Evolutionary conservation across 2,797 vertebrate genomes (phyloP).

Genomic region (Paratrypauchen microcephalus): DNA sequence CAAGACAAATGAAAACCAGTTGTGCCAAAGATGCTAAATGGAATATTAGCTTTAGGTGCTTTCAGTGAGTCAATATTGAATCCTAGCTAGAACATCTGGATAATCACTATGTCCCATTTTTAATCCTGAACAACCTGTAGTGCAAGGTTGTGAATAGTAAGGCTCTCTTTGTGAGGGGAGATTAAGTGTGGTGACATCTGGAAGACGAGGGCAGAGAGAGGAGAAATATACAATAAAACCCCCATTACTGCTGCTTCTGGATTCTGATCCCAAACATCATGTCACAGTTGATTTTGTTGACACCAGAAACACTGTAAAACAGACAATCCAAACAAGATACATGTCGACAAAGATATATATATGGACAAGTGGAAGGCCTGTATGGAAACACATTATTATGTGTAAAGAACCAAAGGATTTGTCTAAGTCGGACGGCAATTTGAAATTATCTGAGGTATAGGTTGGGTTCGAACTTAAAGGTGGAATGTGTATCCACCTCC

Average conservation of each 20-base stretch:
- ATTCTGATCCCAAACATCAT: constrained; percentile 1
- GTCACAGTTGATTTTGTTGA: neutral
- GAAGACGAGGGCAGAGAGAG: constrained; percentile 15
- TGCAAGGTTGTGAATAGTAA: constrained; percentile 10
- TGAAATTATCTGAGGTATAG: too few species aligned
- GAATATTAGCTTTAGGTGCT: neutral
- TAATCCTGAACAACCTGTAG: constrained; percentile 30
- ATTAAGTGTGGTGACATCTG: constrained; percentile 51
- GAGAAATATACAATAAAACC: constrained; percentile 2
- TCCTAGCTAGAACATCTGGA: constrained; percentile 13
- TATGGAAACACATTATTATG: neutral
- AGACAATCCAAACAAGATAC: neutral
- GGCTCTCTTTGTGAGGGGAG: constrained; percentile 18
- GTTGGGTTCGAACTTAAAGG: too few species aligned
- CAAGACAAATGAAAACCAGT: neutral
- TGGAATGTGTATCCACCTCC: too few species aligned
- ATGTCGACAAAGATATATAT: neutral
- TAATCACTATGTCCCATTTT: constrained; percentile 17
- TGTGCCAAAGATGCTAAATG: neutral
- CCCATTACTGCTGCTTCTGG: neutral
- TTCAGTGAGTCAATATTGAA: neutral
- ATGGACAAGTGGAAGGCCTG: neutral
- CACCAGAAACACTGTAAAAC: neutral
- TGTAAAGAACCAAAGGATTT: neutral
- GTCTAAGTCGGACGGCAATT: too few species aligned